A percentile compares a stretch with the other conserved stretches of the same genome.
Conservation (phyloP, 1,140 invertebrate species). For the Elymnias hypermnestra region DNA sequence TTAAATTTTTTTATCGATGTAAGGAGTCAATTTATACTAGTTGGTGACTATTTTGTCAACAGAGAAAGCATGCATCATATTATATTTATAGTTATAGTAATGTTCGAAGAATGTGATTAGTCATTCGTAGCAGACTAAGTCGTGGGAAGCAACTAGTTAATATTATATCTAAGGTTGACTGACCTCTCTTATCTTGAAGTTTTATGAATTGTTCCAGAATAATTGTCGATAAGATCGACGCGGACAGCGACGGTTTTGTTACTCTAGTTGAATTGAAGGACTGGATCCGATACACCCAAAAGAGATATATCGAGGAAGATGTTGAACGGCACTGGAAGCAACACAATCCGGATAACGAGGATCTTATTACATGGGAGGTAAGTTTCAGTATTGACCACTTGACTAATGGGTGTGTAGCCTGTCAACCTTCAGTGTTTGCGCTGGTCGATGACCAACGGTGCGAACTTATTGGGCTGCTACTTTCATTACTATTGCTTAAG, state of each 20-base stretch:
- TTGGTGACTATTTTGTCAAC: no score
- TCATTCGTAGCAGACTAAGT: no score
- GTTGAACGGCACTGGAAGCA: constrained; percentile 94
- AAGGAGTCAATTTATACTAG: no score
- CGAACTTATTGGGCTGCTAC: neutral
- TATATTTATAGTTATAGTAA: no score
- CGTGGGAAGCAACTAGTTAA: no score
- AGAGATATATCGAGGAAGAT: constrained; percentile 93
- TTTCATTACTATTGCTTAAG: no score
- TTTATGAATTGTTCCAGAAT: constrained; percentile 78
- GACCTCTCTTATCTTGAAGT: constrained; percentile 40
- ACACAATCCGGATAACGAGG: constrained; percentile 89
- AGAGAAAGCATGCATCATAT: no score
- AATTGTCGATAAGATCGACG: constrained; percentile 97
- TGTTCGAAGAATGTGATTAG: no score
- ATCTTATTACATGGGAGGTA: constrained; percentile 88
- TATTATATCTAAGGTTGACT: constrained; percentile 21
- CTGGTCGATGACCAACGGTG: no score
- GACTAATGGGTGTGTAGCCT: no score
- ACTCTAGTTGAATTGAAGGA: constrained; percentile 93
- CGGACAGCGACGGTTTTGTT: constrained; percentile 90
- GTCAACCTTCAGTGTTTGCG: no score
- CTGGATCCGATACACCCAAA: constrained; percentile 97
- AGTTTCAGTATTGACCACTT: neutral
- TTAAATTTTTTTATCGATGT: no score